Base-by-base conservation (phyloP, 2,113 vertebrate genomes). In the Coptodon rendalli region DNA sequence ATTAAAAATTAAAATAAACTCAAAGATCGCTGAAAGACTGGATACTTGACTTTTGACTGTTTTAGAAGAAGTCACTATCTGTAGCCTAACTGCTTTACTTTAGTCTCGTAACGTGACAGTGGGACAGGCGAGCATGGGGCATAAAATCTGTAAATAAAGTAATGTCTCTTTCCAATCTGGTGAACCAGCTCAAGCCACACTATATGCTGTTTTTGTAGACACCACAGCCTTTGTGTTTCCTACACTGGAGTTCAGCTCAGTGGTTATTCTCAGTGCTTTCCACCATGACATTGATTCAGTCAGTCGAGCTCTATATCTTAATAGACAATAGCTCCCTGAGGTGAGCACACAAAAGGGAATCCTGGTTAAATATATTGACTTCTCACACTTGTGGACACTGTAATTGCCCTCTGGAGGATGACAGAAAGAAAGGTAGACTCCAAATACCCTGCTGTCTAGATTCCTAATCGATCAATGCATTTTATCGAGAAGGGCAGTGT, bases 241-340 rank as follows among this genome's bases (percentile, higher is more conserved):
- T 38, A 40, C 22, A 19, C 24, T 81, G 29, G 9, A 54, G 53
- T 88, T 43, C 10, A 43, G n/a, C 82, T 86, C 63, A 11, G 66
- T 59, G n/a, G 80, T 82, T 82, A 53, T 87, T 76, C 85, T 80
- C 80, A 68, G 80, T 73, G 87, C 91, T 83, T 87, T 89, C 85
- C 61, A 80, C 84, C 52, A 22, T 76, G 61, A 90, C 86, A 92
- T 54, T 86, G 88, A 94, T 85, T 81, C 71, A 61, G 84, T 83
- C 87, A 56, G 82, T 87, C 81, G 87, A 92, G 86, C 45, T 80
- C 57, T 56, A 43, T 53, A 73, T 89, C 89, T 89, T 82, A 90
- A 91, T 86, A 85, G 91, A 92, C 90, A 94, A 90, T 52, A 84
- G 87, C 85, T 91, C 89, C 87, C 89, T 50, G 82, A 89, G 84